Conservation (phyloP, 2,888 invertebrate species). For the Eupithecia centaureata region DNA sequence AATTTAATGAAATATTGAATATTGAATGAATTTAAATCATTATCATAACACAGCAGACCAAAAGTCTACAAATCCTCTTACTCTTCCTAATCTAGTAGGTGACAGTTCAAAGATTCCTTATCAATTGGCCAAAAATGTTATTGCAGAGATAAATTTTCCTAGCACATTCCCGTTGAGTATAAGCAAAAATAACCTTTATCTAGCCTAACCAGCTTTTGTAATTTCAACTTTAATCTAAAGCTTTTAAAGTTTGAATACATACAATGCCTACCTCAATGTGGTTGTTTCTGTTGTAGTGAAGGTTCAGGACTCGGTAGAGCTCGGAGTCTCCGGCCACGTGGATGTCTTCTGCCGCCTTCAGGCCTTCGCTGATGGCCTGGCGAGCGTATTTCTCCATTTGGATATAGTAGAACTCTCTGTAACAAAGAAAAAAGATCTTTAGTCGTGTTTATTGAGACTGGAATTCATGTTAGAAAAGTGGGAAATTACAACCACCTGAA, state of each 20-base stretch:
- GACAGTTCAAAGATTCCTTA: not conserved
- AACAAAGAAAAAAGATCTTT: constrained; percentile 50
- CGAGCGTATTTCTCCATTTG: constrained; percentile 99
- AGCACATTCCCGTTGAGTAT: not conserved
- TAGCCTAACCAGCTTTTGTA: not conserved
- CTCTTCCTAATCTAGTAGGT: not conserved
- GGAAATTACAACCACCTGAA: not conserved
- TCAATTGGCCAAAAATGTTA: no score
- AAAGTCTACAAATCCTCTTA: not conserved
- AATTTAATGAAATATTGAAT: no score
- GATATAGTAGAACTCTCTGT: constrained; percentile 99
- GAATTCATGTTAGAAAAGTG: not conserved
- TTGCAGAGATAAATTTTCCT: no score
- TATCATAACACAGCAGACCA: not conserved
- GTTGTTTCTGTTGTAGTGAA: constrained; percentile 99
- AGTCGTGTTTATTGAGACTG: not conserved
- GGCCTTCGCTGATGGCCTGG: constrained; percentile 98
- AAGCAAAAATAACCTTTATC: not conserved
- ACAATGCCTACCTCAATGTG: constrained; percentile 92
- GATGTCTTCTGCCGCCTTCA: constrained; percentile 96
- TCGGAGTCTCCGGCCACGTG: constrained; percentile 98
- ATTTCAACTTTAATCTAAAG: not conserved
- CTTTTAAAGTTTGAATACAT: constrained; percentile 14
- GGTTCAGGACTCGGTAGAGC: constrained; percentile 98
- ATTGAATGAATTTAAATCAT: no score